phyloP scores from a whole-genome alignment of 2,113 vertebrate species.

The Terrapene triunguis region DNA sequence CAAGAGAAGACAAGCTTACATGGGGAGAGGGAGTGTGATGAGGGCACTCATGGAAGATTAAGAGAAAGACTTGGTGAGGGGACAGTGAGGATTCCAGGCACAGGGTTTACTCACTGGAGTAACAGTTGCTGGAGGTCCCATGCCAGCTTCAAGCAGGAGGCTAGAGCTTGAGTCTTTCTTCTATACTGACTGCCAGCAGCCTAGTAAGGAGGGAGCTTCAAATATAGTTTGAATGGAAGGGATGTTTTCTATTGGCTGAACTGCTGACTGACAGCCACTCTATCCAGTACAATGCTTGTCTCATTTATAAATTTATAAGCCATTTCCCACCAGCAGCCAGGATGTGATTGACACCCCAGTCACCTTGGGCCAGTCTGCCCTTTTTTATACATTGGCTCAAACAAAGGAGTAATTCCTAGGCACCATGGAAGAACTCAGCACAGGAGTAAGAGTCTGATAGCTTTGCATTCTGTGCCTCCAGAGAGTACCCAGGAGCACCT shows the following conservation, averaged over 20 bases:
- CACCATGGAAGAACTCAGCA: neutral
- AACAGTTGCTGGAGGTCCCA: neutral
- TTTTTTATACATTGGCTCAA: neutral
- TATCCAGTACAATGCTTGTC: neutral
- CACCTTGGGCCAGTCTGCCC: neutral
- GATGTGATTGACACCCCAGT: neutral
- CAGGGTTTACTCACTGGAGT: neutral
- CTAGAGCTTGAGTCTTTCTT: neutral
- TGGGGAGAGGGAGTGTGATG: neutral
- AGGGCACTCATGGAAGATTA: neutral
- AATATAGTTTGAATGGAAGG: neutral
- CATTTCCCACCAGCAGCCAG: neutral
- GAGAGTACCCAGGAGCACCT: neutral
- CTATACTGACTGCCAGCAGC: neutral
- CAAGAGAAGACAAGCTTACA: neutral
- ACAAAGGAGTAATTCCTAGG: neutral
- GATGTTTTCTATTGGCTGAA: neutral
- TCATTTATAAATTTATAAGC: neutral
- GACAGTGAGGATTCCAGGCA: neutral
- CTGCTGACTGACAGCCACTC: neutral
- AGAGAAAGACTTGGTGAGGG: neutral
- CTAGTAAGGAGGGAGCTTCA: accelerated
- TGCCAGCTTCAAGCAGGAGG: neutral
- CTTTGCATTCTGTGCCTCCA: neutral
- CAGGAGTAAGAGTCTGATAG: neutral